Conservation (phyloP, 2,113 vertebrate genomes). For the Triplophysa siluroides region DNA sequence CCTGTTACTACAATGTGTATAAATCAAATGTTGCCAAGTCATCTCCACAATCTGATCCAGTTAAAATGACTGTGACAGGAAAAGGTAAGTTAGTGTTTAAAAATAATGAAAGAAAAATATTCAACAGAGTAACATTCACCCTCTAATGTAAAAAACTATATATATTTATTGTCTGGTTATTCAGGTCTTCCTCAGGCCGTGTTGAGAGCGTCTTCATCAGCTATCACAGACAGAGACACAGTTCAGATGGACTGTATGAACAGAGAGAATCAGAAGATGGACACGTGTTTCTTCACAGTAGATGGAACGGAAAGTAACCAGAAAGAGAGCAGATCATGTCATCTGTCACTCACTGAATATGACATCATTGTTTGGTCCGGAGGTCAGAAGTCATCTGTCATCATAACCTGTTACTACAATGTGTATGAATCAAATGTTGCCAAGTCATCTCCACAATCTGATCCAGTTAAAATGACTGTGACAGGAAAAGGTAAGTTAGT, state of each 20-base stretch:
- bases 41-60: no score
- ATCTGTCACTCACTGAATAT: neutral
- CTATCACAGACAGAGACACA: slow-evolving; percentile 22
- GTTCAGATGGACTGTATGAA: slow-evolving; percentile 24
- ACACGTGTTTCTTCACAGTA: neutral
- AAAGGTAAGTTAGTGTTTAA: no score
- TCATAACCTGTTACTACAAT: slow-evolving; percentile 15
- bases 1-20: slow-evolving; percentile 19
- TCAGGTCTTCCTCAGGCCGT: slow-evolving; percentile 5
- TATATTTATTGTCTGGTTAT: no score
- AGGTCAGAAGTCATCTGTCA: slow-evolving; percentile 17
- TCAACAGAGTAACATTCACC: no score
- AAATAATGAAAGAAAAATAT: no score
- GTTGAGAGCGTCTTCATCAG: neutral
- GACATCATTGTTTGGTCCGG: slow-evolving; percentile 1
- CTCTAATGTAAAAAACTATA: no score
- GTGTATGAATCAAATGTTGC: neutral
- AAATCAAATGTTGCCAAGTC: no score
- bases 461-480: no score
- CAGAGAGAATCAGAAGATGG: neutral
- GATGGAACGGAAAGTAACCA: neutral
- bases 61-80: no score
- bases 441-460: no score
- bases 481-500: no score
- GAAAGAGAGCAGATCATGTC: neutral